Percentiles rank a stretch among this genome's conserved stretches.
Evolutionary conservation across 2,888 invertebrate species (phyloP).

Genomic region (Diogma glabrata): DNA sequence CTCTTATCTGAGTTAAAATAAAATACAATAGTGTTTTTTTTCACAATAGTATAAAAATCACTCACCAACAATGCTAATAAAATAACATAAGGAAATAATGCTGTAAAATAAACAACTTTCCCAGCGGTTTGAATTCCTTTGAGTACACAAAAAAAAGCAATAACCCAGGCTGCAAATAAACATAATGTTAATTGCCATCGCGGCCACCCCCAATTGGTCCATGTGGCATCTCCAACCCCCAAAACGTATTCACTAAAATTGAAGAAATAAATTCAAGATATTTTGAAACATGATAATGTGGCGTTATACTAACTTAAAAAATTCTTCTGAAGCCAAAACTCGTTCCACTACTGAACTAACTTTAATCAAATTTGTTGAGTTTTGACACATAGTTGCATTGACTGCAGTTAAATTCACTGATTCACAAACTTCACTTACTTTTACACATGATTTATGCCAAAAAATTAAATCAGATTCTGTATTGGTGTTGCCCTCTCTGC

Average conservation of each 20-base stretch:
- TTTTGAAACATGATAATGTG: not conserved
- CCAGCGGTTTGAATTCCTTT: slow-evolving; percentile 85
- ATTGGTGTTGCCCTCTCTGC: slow-evolving; percentile 37
- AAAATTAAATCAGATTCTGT: slow-evolving; percentile 38
- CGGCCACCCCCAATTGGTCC: slow-evolving; percentile 63
- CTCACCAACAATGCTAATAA: slow-evolving; percentile 45
- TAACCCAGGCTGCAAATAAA: slow-evolving; percentile 64
- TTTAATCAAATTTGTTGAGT: too few relatives aligned
- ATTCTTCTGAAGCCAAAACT: slow-evolving; percentile 51
- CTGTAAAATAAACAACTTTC: slow-evolving; percentile 68
- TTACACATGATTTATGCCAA: slow-evolving; percentile 40
- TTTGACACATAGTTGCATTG: slow-evolving; percentile 39
- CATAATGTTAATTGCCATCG: slow-evolving; percentile 75
- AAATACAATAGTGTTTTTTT: too few relatives aligned
- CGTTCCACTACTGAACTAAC: slow-evolving; percentile 44
- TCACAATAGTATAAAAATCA: not conserved
- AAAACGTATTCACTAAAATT: slow-evolving; percentile 60
- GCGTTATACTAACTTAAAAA: slow-evolving; percentile 46
- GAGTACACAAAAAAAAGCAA: slow-evolving; percentile 78
- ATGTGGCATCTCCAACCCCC: slow-evolving; percentile 51
- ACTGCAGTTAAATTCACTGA: slow-evolving; percentile 33
- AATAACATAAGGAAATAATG: slow-evolving; percentile 59
- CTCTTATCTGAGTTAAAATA: slow-evolving; percentile 34
- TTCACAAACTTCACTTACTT: slow-evolving; percentile 41
- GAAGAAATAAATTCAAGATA: not conserved